Base-by-base conservation (phyloP, 2,797 vertebrate genomes). In the Ispidina picta region DNA sequence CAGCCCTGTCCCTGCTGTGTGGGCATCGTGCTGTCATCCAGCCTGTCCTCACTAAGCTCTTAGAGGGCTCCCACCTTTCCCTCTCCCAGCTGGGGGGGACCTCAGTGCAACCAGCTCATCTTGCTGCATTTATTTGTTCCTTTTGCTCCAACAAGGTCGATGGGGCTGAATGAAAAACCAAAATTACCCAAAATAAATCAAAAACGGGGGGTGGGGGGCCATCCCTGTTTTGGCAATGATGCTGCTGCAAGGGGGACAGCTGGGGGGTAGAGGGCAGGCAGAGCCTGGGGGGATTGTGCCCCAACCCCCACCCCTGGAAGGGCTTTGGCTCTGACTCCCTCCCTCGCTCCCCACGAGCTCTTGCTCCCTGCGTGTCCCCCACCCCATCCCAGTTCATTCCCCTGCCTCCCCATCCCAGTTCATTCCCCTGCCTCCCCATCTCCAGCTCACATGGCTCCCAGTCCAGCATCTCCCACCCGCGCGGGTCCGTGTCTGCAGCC, bases 111-210 rank as follows among this genome's bases (percentile, higher is more conserved):
- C 74, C 58, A 39, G 56, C 81, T 95, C 56, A 5, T 64, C 65
- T 89, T 82, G 75, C 90, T 94, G 93, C 29, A 0, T 97, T 97
- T 96, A 97, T 96, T 94, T 79, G 87, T 94, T 89, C 19, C 75
- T 62, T 73, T 93, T 89, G 77, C 90, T 94, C 87, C 83, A 82
- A 93, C 78, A 78, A 87, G 92, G 93, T 63, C 37, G 78, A 62
- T 33, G 83, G 85, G 85, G 75, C 83, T 76, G 41, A 74, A 86
- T 60, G 89, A 94, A 92, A 96, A 96, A 86, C 26, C 51, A 70
- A 90, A 89, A 86, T 20, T 64, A 51, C 83, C 75, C 78, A 56
- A 86, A 95, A 75, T 82, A 92, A 86, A 81, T 46, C 26, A 4
- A 89, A 89, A 58, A 28, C 12, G 0, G 19, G 10, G 37, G 26